Evolutionary conservation across 2,113 vertebrate species (phyloP).

Genomic region (Chionis minor): DNA sequence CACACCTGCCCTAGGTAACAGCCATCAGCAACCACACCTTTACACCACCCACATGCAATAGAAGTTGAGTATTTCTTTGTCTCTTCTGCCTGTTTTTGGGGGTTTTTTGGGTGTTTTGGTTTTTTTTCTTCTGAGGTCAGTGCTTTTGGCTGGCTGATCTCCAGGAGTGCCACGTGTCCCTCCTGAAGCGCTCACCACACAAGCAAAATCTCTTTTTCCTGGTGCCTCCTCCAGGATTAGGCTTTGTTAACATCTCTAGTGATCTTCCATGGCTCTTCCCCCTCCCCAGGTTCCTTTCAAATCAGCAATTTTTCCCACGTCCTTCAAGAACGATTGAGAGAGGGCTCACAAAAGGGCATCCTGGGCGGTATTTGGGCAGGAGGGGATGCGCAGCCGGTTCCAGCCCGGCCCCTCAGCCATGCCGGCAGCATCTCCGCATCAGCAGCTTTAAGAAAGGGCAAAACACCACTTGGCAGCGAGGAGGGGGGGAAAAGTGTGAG

Average conservation of each 20-base stretch:
- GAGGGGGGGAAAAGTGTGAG: rapidly evolving
- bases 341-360: not conserved
- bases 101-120: no score
- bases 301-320: rapidly evolving
- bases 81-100: not conserved
- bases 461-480: rapidly evolving
- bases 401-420: not conserved
- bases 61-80: rapidly evolving
- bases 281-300: not conserved
- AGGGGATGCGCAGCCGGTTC: rapidly evolving
- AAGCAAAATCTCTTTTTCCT: not conserved
- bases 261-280: no score
- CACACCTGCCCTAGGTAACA: not conserved
- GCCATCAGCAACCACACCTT: not conserved
- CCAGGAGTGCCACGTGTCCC: rapidly evolving
- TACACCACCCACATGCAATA: rapidly evolving
- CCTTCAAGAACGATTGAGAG: rapidly evolving
- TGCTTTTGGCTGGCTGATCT: rapidly evolving
- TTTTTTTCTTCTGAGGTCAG: not conserved
- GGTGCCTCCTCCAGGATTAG: not conserved
- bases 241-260: not conserved
- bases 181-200: not conserved
- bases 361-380: rapidly evolving
- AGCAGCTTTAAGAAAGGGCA: not conserved
- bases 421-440: rapidly evolving